phyloP scores from a whole-genome alignment of 2,113 vertebrate genomes.

The Istiophorus platypterus region DNA sequence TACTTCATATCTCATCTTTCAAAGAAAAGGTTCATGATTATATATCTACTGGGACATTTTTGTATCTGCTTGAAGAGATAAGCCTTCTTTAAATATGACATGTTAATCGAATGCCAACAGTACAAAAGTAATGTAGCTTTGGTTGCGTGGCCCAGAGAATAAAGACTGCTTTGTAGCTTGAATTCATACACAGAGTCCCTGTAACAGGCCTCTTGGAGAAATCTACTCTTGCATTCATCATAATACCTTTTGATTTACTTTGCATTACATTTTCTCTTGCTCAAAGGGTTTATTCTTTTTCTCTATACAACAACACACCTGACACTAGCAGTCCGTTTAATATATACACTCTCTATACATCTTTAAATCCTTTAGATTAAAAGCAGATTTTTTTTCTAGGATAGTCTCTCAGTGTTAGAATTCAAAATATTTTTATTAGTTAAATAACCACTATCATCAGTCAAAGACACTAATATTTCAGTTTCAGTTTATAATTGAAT shows the following conservation, averaged over 20 bases:
- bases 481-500: background rate
- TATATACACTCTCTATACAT: background rate
- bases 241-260: conserved; percentile 12
- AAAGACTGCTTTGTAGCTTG: background rate
- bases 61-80: conserved; percentile 50
- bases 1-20: conserved; percentile 63
- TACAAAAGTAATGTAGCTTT: conserved; percentile 23
- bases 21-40: conserved; percentile 54
- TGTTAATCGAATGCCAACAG: conserved; percentile 51
- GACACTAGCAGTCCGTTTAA: background rate
- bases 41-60: conserved; percentile 40
- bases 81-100: conserved; percentile 53
- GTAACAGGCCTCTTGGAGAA: background rate
- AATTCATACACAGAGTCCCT: background rate
- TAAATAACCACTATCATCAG: background rate
- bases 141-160: background rate
- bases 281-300: background rate
- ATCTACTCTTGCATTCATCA: background rate
- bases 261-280: background rate
- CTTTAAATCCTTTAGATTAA: too few relatives aligned
- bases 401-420: too few relatives aligned
- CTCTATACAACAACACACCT: background rate
- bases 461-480: background rate
- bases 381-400: too few relatives aligned
- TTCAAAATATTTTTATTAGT: background rate